These are phyloP conservation scores for Yponomeuta cagnagella DNA, from an alignment of 2,888 invertebrate species.

Conservation along the genomic window DNA sequence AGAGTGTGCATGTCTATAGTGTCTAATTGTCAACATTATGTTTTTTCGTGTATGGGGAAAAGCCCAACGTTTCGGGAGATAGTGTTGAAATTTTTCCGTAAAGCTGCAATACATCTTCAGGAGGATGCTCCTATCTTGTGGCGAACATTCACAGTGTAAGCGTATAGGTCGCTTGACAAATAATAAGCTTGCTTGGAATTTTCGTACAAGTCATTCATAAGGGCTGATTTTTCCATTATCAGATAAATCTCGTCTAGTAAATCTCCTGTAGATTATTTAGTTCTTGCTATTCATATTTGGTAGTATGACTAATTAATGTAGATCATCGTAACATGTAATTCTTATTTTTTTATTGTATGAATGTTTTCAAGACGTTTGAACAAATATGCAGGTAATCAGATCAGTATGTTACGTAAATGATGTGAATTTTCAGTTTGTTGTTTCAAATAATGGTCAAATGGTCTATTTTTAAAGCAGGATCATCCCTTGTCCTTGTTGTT, in stretches of 20 bases:
- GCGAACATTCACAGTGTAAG: slow-evolving; percentile 72
- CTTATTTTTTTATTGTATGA: too few species aligned
- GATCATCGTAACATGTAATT: too few species aligned
- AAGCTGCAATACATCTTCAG: slow-evolving; percentile 71
- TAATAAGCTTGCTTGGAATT: slow-evolving; percentile 25
- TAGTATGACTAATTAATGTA: too few species aligned
- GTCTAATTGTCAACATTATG: too few species aligned
- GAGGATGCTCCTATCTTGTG: slow-evolving; percentile 71
- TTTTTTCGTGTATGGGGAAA: slow-evolving; percentile 62
- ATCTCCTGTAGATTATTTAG: too few species aligned
- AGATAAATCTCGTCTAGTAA: too few species aligned
- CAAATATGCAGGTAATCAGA: too few species aligned
- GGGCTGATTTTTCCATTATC: too few species aligned
- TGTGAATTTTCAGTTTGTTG: neutral
- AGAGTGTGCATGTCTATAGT: too few species aligned
- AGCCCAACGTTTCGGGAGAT: slow-evolving; percentile 27
- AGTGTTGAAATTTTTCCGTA: slow-evolving; percentile 65
- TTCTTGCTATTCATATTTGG: too few species aligned
- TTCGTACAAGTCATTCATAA: too few species aligned
- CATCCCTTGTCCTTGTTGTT: slow-evolving; percentile 12
- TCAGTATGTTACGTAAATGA: neutral
- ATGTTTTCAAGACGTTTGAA: too few species aligned
- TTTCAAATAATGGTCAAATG: neutral
- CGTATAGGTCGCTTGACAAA: slow-evolving; percentile 49
- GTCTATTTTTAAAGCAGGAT: neutral